Percentiles rank a stretch among this genome's conserved stretches.
Evolutionary conservation across 2,797 vertebrate genomes (phyloP).

Genomic region (Sebastolobus alascanus): DNA sequence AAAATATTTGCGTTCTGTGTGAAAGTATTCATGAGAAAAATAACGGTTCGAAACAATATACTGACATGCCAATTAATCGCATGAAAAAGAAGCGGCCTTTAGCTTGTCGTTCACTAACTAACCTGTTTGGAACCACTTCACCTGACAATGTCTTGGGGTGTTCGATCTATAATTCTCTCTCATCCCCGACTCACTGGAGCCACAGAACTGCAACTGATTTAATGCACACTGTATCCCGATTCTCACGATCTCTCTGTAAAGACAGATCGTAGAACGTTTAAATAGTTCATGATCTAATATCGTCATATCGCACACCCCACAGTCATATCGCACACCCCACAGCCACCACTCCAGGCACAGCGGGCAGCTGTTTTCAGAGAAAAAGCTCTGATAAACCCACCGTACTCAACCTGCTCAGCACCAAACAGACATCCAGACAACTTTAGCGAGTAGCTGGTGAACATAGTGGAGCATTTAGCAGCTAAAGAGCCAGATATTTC

Average conservation of each 20-base stretch:
- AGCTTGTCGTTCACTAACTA: too few relatives aligned
- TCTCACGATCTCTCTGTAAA: neutral
- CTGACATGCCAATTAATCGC: too few relatives aligned
- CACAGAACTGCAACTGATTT: fast-evolving
- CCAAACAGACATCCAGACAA: neutral
- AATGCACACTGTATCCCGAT: fast-evolving
- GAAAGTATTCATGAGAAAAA: too few relatives aligned
- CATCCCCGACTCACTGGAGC: neutral
- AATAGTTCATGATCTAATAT: neutral
- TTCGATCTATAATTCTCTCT: too few relatives aligned
- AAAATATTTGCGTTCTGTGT: too few relatives aligned
- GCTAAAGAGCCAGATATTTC: neutral
- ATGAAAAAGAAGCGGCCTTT: too few relatives aligned
- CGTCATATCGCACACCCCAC: neutral
- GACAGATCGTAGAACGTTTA: neutral
- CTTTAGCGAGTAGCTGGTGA: neutral
- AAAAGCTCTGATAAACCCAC: neutral
- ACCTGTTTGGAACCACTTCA: too few relatives aligned
- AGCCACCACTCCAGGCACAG: neutral
- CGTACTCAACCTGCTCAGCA: neutral
- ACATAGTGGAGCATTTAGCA: neutral
- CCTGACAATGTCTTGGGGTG: too few relatives aligned
- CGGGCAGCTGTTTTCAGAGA: neutral
- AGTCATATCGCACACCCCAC: neutral
- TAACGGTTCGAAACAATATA: too few relatives aligned